Evolutionary conservation across 2,888 invertebrate species (phyloP).

Genomic region (Carterocephalus palaemon): DNA sequence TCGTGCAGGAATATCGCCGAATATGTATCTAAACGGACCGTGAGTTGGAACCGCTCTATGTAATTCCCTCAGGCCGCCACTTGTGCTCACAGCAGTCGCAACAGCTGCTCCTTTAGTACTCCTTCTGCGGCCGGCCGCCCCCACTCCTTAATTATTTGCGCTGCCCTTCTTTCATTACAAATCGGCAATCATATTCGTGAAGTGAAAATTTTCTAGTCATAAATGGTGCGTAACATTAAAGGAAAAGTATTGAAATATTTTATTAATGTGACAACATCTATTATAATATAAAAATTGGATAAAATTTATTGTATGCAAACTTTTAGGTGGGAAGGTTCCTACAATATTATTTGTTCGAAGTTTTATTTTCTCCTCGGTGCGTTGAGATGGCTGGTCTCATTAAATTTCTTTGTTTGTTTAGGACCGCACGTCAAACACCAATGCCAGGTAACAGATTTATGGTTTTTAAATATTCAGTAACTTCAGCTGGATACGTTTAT

Average conservation of each 20-base stretch:
- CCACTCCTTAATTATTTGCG: conserved; percentile 53
- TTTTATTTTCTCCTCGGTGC: background rate
- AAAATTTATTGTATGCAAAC: too few species aligned
- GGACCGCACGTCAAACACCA: conserved; percentile 68
- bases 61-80: conserved; percentile 30
- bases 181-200: conserved; percentile 40
- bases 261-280: too few species aligned
- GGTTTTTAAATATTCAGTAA: conserved; percentile 70
- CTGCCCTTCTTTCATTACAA: conserved; percentile 45
- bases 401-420: conserved; percentile 72
- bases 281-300: too few species aligned
- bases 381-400: conserved; percentile 51
- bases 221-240: too few species aligned
- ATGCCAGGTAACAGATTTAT: conserved; percentile 66
- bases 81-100: conserved; percentile 43
- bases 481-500: conserved; percentile 61
- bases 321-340: too few species aligned
- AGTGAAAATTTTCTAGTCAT: conserved; percentile 27
- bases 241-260: too few species aligned
- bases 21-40: background rate
- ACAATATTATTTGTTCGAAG: too few species aligned
- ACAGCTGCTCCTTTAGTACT: conserved; percentile 60
- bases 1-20: background rate
- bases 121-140: conserved; percentile 47
- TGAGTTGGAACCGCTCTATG: conserved; percentile 35